phyloP scores from a whole-genome alignment of 2,797 vertebrate species.

The Pygocentrus nattereri region DNA sequence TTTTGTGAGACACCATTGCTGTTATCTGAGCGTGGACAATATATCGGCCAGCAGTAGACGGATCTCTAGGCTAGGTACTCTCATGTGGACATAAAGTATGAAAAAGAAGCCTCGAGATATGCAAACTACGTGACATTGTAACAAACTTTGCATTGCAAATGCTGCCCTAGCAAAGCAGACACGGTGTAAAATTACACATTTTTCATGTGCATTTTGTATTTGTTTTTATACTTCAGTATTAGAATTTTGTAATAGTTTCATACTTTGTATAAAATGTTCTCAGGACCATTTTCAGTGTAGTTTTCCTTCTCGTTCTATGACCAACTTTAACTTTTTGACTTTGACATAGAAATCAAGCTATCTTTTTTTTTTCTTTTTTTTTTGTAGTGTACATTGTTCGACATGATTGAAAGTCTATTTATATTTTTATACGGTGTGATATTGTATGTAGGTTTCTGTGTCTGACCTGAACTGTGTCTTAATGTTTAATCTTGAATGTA shows the following conservation, averaged over 20 bases:
- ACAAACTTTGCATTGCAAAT: neutral
- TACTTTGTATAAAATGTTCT: constrained; percentile 18
- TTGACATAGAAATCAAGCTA: constrained; percentile 33
- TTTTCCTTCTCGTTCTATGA: neutral
- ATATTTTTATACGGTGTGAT: constrained; percentile 46
- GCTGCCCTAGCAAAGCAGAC: neutral
- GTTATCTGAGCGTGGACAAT: too few relatives aligned
- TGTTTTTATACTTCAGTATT: constrained; percentile 16
- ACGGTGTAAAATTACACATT: neutral
- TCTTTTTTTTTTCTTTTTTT: neutral
- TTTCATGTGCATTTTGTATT: neutral
- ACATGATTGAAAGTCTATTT: constrained; percentile 49
- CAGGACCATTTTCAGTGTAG: neutral
- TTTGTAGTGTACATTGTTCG: constrained; percentile 31
- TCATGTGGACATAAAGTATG: neutral
- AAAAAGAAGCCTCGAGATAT: neutral
- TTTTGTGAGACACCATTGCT: too few relatives aligned
- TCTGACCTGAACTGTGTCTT: constrained; percentile 30
- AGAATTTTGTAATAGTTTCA: neutral
- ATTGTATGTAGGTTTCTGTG: constrained; percentile 20
- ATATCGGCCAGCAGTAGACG: neutral
- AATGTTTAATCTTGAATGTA: constrained; percentile 56
- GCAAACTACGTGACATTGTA: neutral
- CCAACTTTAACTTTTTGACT: neutral
- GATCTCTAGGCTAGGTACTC: neutral